Percentiles rank a stretch among this genome's conserved stretches.
These are phyloP conservation scores for Perithous albicinctus DNA, from an alignment of 2,888 invertebrate genomes.

Conservation along the genomic window DNA sequence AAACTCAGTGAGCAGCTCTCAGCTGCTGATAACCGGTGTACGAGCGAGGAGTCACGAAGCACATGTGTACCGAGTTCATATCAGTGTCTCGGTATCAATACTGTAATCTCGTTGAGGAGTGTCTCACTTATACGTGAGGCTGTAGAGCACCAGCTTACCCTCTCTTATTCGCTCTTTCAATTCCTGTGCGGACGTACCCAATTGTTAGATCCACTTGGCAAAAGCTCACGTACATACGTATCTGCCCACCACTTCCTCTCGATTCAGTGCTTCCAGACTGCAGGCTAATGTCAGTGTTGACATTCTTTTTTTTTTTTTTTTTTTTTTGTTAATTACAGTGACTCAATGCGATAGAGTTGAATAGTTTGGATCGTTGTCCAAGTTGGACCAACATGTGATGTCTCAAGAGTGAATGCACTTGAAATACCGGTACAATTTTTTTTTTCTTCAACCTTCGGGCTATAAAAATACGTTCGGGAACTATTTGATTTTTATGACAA, in stretches of 20 bases:
- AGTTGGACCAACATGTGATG: too few relatives aligned
- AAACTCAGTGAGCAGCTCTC: constrained; percentile 47
- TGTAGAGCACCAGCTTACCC: constrained; percentile 11
- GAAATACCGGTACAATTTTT: too few relatives aligned
- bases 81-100: constrained; percentile 25
- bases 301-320: too few relatives aligned
- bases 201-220: constrained; percentile 71
- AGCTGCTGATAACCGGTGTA: constrained; percentile 49
- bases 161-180: constrained; percentile 43
- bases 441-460: too few relatives aligned
- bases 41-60: constrained; percentile 36
- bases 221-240: constrained; percentile 67
- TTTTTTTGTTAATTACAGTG: too few relatives aligned
- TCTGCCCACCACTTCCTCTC: constrained; percentile 66
- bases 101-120: constrained; percentile 17
- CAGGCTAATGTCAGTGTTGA: constrained; percentile 18
- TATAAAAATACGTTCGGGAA: too few relatives aligned
- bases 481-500: too few relatives aligned
- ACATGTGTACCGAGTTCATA: background rate
- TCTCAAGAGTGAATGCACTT: too few relatives aligned
- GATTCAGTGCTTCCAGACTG: constrained; percentile 45
- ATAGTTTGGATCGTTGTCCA: too few relatives aligned
- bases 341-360: too few relatives aligned
- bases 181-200: constrained; percentile 73
- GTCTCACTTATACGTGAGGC: constrained; percentile 36